Base-by-base conservation (phyloP, 2,888 invertebrate genomes). In the Eupithecia exiguata region DNA sequence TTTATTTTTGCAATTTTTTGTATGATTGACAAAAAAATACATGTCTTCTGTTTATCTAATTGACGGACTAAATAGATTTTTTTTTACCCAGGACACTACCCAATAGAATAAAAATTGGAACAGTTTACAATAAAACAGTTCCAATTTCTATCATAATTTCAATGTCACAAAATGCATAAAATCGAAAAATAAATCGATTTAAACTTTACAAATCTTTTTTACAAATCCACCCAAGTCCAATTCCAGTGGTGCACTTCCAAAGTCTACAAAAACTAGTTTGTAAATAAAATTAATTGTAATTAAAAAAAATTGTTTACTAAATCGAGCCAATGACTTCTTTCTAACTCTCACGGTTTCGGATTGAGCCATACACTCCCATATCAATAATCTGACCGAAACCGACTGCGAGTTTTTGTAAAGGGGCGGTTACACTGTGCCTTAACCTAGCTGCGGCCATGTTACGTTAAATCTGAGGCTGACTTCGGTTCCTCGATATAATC, bases 381-480 rank as follows among this genome's bases (percentile, higher is more conserved):
- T 40, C 40, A 1, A 43, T 16, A 43, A 16, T 43, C 43, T 16
- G 43, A 43, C 43, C 5, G 16, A 43, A 43, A 43, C 43, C 18
- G 43, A 46, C 5, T 5, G 1, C 16, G 40, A 12, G 43, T 7
- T 46, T 14, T 46, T 46, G 16, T 16, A 6, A 7, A 46, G 46
- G 46, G 46, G 18, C 46, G 18, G 18, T 40, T 46, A 6, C 7
- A 18, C 18, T 18, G 16, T 43, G 18, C 49, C 49, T 49, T n/a
- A n/a, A 53, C n/a, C n/a, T 53, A 53, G 10, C 21, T 53, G 49
- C 49, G 49, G 49, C 49, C 49, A 53, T 53, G 49, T 53, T 53
- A 53, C 21, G 21, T 53, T 53, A 21, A 53, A 21, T 53, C 49
- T 53, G 49, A 49, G 1, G 9, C 49, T 49, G 49, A 49, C 10